Percentiles rank a stretch among this genome's conserved stretches.
These are phyloP conservation scores for Drosophila pectinifera DNA, from an alignment of 1,140 invertebrate species.

Conservation along the genomic window DNA sequence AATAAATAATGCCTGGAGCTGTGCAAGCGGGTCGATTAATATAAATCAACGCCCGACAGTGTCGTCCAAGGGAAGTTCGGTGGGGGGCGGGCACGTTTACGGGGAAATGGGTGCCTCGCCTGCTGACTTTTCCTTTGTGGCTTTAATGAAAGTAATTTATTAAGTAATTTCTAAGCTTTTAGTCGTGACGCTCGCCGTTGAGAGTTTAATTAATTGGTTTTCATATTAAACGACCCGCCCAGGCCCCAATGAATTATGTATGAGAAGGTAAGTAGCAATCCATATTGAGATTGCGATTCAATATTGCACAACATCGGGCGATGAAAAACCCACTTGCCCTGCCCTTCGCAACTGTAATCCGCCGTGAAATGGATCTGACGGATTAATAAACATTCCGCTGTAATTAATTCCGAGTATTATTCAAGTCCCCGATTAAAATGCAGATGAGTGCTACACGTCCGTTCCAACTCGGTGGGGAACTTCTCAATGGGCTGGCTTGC, in stretches of 20 bases:
- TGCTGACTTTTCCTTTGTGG: constrained; percentile 71
- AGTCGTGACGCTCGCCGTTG: constrained; percentile 75
- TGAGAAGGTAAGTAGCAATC: constrained; percentile 55
- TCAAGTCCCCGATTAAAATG: constrained; percentile 27
- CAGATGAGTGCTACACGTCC: constrained; percentile 29
- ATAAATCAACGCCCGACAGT: constrained; percentile 78
- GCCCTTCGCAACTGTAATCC: constrained; percentile 17
- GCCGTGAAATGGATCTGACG: constrained; percentile 49
- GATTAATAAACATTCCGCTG: constrained; percentile 36
- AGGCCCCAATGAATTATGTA: constrained; percentile 69
- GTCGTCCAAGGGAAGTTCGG: constrained; percentile 56
- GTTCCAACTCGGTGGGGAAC: constrained; percentile 1
- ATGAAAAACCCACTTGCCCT: constrained; percentile 21
- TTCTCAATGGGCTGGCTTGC: constrained; percentile 3
- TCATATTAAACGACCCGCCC: constrained; percentile 71
- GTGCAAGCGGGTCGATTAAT: constrained; percentile 72
- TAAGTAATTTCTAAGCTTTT: constrained; percentile 83
- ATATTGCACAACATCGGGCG: constrained; percentile 27
- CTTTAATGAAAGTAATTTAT: constrained; percentile 82
- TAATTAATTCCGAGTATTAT: constrained; percentile 44
- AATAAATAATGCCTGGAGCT: constrained; percentile 77
- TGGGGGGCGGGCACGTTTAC: constrained; percentile 3
- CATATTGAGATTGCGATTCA: constrained; percentile 48
- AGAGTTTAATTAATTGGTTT: constrained; percentile 81
- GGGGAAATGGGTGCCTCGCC: constrained; percentile 31